Conservation (phyloP, 2,113 vertebrate genomes). For the Lipophrys pholis region DNA sequence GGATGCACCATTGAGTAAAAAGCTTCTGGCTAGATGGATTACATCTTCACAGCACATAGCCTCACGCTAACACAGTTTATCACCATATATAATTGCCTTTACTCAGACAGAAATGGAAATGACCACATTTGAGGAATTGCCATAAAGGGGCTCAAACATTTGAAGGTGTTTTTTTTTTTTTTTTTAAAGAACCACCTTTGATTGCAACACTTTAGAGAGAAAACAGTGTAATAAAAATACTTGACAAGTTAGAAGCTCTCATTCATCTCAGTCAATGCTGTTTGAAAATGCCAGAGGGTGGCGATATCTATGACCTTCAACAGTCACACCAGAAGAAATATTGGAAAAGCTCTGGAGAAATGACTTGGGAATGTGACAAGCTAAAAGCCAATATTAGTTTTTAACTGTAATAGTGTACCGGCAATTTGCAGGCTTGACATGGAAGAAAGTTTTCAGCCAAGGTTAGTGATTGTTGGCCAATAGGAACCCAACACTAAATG, state of each 20-base stretch:
- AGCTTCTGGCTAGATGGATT: neutral
- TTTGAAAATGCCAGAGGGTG: conserved; percentile 37
- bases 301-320: conserved; percentile 22
- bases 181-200: too few relatives aligned
- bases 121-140: neutral
- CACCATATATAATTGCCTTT: neutral
- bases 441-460: neutral
- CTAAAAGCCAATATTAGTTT: conserved; percentile 10
- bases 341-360: conserved; percentile 11
- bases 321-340: conserved; percentile 21
- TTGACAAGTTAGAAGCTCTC: neutral
- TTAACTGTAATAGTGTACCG: neutral
- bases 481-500: neutral
- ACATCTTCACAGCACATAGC: neutral
- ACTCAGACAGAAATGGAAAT: neutral
- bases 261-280: conserved; percentile 27
- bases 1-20: neutral
- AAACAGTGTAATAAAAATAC: conserved; percentile 26
- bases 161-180: neutral
- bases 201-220: neutral
- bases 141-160: neutral
- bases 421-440: neutral
- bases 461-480: neutral
- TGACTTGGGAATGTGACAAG: neutral
- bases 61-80: neutral